A percentile compares a stretch with the other conserved stretches of the same genome.
phyloP scores from a whole-genome alignment of 2,113 vertebrate genomes.

The Bombycilla garrulus region DNA sequence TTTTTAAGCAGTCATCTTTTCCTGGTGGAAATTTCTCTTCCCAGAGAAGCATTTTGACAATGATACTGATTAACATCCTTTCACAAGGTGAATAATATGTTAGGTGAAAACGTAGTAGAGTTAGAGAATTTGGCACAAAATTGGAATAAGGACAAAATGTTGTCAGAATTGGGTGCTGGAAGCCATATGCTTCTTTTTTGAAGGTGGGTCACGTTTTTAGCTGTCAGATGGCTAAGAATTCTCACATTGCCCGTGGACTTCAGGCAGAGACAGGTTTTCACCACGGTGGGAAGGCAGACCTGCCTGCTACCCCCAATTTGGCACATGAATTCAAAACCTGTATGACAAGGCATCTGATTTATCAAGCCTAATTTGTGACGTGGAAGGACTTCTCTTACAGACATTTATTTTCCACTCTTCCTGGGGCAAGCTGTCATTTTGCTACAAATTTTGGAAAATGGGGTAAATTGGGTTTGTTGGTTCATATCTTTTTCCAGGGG shows the following conservation, averaged over 20 bases:
- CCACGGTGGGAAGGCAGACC: background rate
- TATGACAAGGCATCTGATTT: slow-evolving; percentile 23
- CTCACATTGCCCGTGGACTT: slow-evolving; percentile 14
- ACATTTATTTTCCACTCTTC: background rate
- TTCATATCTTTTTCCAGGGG: background rate
- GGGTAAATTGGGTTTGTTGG: background rate
- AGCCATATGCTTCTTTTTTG: slow-evolving; percentile 62
- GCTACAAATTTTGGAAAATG: background rate
- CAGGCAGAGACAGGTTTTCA: slow-evolving; percentile 59
- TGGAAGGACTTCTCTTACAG: slow-evolving; percentile 16
- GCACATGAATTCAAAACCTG: background rate
- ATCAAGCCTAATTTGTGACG: slow-evolving; percentile 16
- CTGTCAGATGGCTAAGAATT: slow-evolving; percentile 56
- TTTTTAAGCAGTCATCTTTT: background rate
- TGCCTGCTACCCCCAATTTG: slow-evolving; percentile 5
- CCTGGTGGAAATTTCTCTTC: background rate
- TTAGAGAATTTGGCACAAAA: slow-evolving; percentile 65
- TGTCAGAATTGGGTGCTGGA: slow-evolving; percentile 63
- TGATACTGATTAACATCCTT: slow-evolving; percentile 41
- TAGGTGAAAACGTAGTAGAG: slow-evolving; percentile 38
- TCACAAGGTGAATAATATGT: slow-evolving; percentile 63
- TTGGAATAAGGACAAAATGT: slow-evolving; percentile 66
- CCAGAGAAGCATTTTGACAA: slow-evolving; percentile 40
- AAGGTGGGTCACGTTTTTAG: slow-evolving; percentile 63
- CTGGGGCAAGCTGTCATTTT: background rate